A percentile compares a stretch with the other conserved stretches of the same genome.
Conservation (phyloP, 2,888 invertebrate species). For the Phytoseiulus persimilis region DNA sequence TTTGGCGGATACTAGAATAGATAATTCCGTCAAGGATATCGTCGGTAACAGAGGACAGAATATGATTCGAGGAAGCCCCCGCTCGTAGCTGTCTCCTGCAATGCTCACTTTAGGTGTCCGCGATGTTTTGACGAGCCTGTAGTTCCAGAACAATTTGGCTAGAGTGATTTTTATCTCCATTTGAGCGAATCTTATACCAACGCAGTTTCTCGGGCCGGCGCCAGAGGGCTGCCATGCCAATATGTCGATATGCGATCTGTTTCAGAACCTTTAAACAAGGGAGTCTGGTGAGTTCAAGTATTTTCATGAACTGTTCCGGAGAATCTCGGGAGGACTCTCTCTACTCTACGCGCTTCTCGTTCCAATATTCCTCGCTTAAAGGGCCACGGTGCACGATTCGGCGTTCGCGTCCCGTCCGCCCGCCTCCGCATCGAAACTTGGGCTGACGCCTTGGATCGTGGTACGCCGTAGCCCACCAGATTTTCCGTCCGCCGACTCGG, state of each 20-base stretch:
- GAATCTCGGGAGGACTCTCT: background rate
- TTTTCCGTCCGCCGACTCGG: too few relatives aligned
- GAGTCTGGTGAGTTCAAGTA: too few relatives aligned
- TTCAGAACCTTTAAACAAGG: conserved; percentile 45
- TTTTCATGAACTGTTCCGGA: background rate
- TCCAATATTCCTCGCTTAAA: too few relatives aligned
- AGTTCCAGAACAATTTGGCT: conserved; percentile 42
- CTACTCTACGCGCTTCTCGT: too few relatives aligned
- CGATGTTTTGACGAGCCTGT: background rate
- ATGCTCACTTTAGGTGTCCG: conserved; percentile 10
- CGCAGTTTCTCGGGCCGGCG: conserved; percentile 44
- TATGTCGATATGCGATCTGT: conserved; percentile 38
- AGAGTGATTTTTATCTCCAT: conserved; percentile 44
- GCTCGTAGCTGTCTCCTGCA: too few relatives aligned
- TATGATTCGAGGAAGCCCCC: too few relatives aligned
- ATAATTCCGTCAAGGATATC: background rate
- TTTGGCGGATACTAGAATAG: conserved; percentile 1
- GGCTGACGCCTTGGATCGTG: too few relatives aligned
- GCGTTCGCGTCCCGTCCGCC: too few relatives aligned
- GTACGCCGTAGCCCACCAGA: too few relatives aligned
- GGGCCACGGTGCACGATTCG: too few relatives aligned
- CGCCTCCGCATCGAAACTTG: too few relatives aligned
- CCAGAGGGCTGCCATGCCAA: conserved; percentile 45
- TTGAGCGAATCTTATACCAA: conserved; percentile 44
- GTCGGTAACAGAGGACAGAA: too few relatives aligned